Base-by-base conservation (phyloP, 2,888 invertebrate genomes). In the Dynastes maya region DNA sequence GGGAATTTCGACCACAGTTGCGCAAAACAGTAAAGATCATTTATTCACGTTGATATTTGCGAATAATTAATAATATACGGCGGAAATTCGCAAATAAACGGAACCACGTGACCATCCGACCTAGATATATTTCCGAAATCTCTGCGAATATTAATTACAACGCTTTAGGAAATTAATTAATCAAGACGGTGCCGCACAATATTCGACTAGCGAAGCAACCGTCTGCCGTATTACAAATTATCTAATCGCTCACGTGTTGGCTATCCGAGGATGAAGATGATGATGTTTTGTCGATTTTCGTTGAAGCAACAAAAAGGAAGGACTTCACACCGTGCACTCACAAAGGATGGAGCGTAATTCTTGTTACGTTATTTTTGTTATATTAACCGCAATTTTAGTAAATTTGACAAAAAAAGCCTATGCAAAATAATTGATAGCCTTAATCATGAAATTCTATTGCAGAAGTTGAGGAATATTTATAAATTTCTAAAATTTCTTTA, bases 141-240 rank as follows among this genome's bases (percentile, higher is more conserved):
- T n/a, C 61, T 16, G 32, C 45, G 72, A 63, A 63, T 74, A 74
- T 74, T 74, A 63, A 74, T 74, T 74, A 74, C 72, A 1, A 16
- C 45, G 51, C 49, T 27, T 27, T 63, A 40, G 13, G 55, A 74
- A 61, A 74, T 45, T 55, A 74, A 74, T 74, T 74, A 61, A 74
- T 74, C 72, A 74, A 22, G 22, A 27, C 58, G 55, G 45, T 2
- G 55, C 22, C 55, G 16, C 9, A 16, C 61, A 61, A 22, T 49
- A 58, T 45, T 55, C 13, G 45, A 29, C 37, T 63, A 49, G 45
- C 61, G 61, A 61, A 61, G 72, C 45, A 74, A 63, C 63, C 53
- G 49, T 61, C 58, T 49, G 45, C 49, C 72, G 29, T 29, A 37
- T 11, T 74, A 74, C 61, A 61, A 74, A 74, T 49, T 61, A 74